Evolutionary conservation across 2,113 vertebrate genomes (phyloP).

Genomic region (Phalacrocorax pelagicus): DNA sequence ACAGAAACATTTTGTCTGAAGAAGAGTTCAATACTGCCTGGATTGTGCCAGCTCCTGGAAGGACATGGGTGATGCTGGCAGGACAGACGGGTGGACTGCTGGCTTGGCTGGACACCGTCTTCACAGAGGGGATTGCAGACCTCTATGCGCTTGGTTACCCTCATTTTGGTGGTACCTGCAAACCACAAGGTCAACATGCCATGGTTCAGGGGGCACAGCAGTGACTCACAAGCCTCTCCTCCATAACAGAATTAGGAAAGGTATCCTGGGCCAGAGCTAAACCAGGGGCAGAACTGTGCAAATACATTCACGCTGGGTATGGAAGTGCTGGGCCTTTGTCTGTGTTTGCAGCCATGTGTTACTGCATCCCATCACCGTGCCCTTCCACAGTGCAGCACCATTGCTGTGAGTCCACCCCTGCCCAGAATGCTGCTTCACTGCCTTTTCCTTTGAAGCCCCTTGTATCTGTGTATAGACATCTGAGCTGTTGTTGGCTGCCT

Average conservation of each 20-base stretch:
- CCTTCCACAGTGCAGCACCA: not conserved
- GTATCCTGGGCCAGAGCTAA: not conserved
- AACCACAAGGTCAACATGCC: fast-evolving
- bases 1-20: not conserved
- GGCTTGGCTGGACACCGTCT: not conserved
- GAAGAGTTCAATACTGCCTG: not conserved
- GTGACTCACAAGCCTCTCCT: not conserved
- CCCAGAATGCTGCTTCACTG: fast-evolving
- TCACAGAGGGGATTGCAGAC: not conserved
- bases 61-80: not conserved
- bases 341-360: not conserved
- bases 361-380: not conserved
- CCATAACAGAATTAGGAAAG: no score
- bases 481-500: not conserved
- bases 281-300: not conserved
- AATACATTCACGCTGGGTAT: fast-evolving
- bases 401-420: no score
- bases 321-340: fast-evolving
- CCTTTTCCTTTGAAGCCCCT: not conserved
- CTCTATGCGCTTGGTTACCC: fast-evolving
- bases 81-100: fast-evolving
- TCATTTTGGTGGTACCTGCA: not conserved
- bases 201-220: fast-evolving
- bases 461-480: fast-evolving
- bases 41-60: not conserved